Conservation (phyloP, 2,797 vertebrate genomes). For the Mareca penelope region DNA sequence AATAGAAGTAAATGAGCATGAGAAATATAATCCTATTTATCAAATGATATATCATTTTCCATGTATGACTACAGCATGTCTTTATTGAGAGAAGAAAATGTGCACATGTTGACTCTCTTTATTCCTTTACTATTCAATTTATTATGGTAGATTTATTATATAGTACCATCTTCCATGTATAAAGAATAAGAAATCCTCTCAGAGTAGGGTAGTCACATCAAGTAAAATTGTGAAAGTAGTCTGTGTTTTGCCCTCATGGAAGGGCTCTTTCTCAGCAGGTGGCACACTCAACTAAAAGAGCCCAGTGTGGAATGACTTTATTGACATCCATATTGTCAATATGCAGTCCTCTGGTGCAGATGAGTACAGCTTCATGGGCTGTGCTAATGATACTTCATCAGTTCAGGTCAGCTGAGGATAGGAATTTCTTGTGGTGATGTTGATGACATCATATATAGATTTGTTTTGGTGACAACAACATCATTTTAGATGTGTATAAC, state of each 20-base stretch:
- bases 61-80: not conserved
- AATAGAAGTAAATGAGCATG: not conserved
- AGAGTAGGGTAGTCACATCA: not conserved
- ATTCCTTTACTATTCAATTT: not conserved
- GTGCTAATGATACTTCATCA: not conserved
- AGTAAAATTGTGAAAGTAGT: not conserved
- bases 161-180: not conserved
- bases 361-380: not conserved
- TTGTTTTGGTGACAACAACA: not conserved
- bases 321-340: not conserved
- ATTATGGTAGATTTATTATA: not conserved
- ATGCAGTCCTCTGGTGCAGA: not conserved
- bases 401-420: not conserved
- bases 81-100: not conserved
- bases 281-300: not conserved
- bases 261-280: not conserved
- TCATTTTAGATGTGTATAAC: not conserved
- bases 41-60: not conserved
- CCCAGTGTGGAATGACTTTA: not conserved
- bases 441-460: not conserved
- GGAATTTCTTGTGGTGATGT: not conserved
- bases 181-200: not conserved
- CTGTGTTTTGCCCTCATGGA: not conserved
- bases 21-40: not conserved
- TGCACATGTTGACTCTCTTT: not conserved